A percentile compares a stretch with the other conserved stretches of the same genome.
These are phyloP conservation scores for Stichopus chloronotus DNA, from an alignment of 35 echinoderm and acorn worm species.

Conservation along the genomic window DNA sequence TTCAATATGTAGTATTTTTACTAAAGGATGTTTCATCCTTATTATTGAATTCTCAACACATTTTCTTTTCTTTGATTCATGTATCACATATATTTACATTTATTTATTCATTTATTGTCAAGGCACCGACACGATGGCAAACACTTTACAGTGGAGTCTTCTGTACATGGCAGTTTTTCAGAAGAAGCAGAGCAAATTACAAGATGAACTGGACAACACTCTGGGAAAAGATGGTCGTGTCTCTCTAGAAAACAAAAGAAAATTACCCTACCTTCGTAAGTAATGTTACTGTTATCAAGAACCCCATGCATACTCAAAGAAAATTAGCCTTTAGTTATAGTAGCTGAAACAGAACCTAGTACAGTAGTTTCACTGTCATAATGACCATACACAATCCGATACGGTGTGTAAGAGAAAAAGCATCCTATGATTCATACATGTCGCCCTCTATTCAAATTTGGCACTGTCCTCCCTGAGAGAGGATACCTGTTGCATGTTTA, in stretches of 20 bases:
- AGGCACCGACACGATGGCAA: constrained; percentile 94
- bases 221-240: constrained; percentile 74
- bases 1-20: not conserved
- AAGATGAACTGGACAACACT: constrained; percentile 85
- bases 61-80: not conserved
- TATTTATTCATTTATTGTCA: constrained; percentile 5
- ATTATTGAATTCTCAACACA: too few relatives aligned
- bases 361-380: too few relatives aligned
- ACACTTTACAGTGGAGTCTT: constrained; percentile 90
- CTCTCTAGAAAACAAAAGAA: constrained; percentile 70
- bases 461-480: too few relatives aligned
- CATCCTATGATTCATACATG: too few relatives aligned
- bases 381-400: too few relatives aligned
- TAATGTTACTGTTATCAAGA: not conserved
- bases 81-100: not conserved
- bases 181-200: constrained; percentile 91
- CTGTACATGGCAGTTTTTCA: constrained; percentile 98
- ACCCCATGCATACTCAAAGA: too few relatives aligned
- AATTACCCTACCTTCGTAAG: constrained; percentile 95
- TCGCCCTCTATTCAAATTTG: too few relatives aligned
- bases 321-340: too few relatives aligned
- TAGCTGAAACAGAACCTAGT: too few relatives aligned
- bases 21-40: too few relatives aligned
- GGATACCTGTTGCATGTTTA: too few relatives aligned
- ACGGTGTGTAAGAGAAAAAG: too few relatives aligned